Percentiles rank a stretch among this genome's conserved stretches.
These are phyloP conservation scores for Drosophila novamexicana DNA, from an alignment of 1,140 invertebrate species.

Conservation along the genomic window DNA sequence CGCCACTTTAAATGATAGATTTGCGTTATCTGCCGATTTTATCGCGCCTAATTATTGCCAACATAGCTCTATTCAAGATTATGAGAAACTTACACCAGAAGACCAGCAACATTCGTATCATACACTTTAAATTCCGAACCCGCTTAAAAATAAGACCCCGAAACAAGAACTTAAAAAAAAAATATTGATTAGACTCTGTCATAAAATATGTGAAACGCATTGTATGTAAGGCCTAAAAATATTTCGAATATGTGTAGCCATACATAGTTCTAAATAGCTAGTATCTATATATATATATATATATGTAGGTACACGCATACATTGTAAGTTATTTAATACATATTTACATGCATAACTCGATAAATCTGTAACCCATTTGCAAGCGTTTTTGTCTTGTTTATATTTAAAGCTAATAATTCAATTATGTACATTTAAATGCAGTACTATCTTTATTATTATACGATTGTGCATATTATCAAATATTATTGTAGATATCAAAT, in stretches of 20 bases:
- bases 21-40: conserved; percentile 10
- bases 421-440: conserved; percentile 71
- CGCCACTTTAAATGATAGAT: conserved; percentile 23
- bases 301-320: conserved; percentile 7
- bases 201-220: conserved; percentile 29
- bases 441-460: conserved; percentile 58
- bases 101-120: conserved; percentile 64
- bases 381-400: conserved; percentile 79
- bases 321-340: conserved; percentile 3
- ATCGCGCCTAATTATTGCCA: conserved; percentile 19
- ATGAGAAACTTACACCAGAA: conserved; percentile 18
- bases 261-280: conserved; percentile 43
- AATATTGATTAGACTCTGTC: conserved; percentile 4
- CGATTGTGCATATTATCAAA: conserved; percentile 60
- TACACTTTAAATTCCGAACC: conserved; percentile 54
- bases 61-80: conserved; percentile 25
- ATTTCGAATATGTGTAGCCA: conserved; percentile 40
- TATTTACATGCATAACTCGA: conserved; percentile 53
- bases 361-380: conserved; percentile 67
- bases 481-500: conserved; percentile 75
- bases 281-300: conserved; percentile 24
- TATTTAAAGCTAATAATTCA: conserved; percentile 63
- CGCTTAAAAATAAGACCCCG: conserved; percentile 20
- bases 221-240: conserved; percentile 39
- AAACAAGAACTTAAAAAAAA: conserved; percentile 6